Evolutionary conservation across 2,113 vertebrate genomes (phyloP), one percentile per base, ranked within the genome.

Genomic region (Rattus rattus): DNA sequence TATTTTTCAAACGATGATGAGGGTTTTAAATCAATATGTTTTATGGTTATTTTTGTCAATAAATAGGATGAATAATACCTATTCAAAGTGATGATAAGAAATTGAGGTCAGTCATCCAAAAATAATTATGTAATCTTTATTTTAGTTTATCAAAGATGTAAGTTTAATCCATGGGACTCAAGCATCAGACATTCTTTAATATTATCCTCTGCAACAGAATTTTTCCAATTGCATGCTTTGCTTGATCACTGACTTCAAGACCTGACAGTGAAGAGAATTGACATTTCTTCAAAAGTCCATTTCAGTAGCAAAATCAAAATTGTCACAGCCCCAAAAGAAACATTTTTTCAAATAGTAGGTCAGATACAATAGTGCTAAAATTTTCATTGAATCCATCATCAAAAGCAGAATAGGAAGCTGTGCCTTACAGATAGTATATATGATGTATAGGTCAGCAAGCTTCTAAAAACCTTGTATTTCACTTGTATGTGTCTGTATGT

Each of bases 171-270:
- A 92, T 28, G 90, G 59, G 10, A 56, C 36, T 93, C 61, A 80
- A 61, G 13, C 70, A 4, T 47, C 69, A 63, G 77, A 52, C 87
- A 88, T 94, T 92, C 59, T 85, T 77, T 92, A 87, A 89, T 87
- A 84, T 59, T 94, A 95, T 93, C 84, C 79, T 96, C 43, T 81
- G 88, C 59, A 72, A 92, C 17, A 88, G 93, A 93, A 80, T 77
- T 36, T 91, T 95, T 93, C 75, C 93, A 93, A 93, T 93, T 96
- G 93, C 84, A 92, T 11, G 73, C 87, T 92, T 88, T 95, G 69
- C 91, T 90, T 93, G 95, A 90, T 96, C 96, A 70, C 86, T 77
- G 94, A 91, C 49, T 90, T 8, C 63, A 39, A 36, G 49, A 70
- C 54, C 13, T 54, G n/a, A 90, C 72, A 88, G 39, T 16, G 28